phyloP scores from a whole-genome alignment of 2,797 vertebrate genomes.

The Gorsachius magnificus region DNA sequence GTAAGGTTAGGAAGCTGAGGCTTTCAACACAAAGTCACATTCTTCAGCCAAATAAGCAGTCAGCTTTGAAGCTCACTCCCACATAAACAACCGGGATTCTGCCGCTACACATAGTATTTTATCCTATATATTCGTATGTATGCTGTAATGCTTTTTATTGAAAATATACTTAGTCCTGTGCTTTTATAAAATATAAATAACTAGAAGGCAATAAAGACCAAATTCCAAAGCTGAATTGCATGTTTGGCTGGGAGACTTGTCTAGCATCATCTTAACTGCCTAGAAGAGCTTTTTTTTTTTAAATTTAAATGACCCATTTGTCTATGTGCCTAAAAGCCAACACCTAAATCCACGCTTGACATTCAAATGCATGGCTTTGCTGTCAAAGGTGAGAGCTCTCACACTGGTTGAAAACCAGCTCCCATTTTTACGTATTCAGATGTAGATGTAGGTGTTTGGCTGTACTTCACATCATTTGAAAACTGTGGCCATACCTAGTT shows the following conservation, averaged over 20 bases:
- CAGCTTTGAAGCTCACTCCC: not conserved
- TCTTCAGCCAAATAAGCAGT: conserved; percentile 14
- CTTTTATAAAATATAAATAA: not conserved
- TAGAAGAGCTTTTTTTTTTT: not conserved
- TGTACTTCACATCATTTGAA: not conserved
- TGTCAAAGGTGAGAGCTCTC: not conserved
- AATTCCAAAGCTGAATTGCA: conserved; percentile 4
- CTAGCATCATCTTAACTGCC: not conserved
- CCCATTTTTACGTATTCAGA: not conserved
- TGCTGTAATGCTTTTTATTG: not conserved
- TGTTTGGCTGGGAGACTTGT: not conserved
- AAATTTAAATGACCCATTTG: not conserved
- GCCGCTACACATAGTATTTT: not conserved
- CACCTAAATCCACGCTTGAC: not conserved
- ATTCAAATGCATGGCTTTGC: not conserved
- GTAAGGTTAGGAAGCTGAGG: not conserved
- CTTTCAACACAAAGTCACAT: not conserved
- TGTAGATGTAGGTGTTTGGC: not conserved
- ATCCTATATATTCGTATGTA: not conserved
- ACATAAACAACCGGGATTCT: not conserved
- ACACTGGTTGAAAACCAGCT: not conserved
- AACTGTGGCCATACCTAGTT: not conserved
- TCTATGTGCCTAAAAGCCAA: not conserved
- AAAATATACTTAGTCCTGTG: not conserved
- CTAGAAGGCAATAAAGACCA: not conserved